Evolutionary conservation across 92 coral and sea anemone species (phyloP).

Genomic region (Zoanthus sociatus): DNA sequence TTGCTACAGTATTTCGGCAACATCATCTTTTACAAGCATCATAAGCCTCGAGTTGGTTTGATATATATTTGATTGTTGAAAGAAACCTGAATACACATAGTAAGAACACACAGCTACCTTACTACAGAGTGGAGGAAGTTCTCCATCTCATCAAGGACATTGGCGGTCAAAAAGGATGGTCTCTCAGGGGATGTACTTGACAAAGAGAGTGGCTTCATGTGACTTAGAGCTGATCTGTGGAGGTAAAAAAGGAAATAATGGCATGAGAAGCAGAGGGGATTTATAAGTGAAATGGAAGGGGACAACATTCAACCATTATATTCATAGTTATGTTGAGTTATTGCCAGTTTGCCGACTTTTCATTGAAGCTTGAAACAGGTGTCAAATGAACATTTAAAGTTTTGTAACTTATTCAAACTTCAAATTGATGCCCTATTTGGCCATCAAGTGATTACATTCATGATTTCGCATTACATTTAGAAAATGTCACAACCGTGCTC

Average conservation of each 20-base stretch:
- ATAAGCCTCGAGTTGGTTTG: no score
- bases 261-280: not conserved
- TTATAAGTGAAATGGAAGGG: not conserved
- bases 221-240: slow-evolving; percentile 86
- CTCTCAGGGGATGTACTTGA: slow-evolving; percentile 91
- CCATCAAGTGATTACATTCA: no score
- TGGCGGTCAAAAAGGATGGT: slow-evolving; percentile 84
- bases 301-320: not conserved
- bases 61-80: no score
- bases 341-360: not conserved
- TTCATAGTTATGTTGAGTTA: not conserved
- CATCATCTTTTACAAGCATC: no score
- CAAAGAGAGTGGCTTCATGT: slow-evolving; percentile 89
- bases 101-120: slow-evolving; percentile 57
- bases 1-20: no score
- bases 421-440: no score
- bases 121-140: slow-evolving; percentile 88
- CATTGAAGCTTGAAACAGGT: no score
- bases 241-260: not conserved
- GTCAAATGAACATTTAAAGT: no score
- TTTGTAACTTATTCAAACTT: no score
- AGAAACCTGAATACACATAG: not conserved
- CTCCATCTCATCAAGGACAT: slow-evolving; percentile 97
- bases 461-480: no score
- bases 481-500: no score